Evolutionary conservation across 2,888 invertebrate genomes (phyloP), one percentile per base, ranked within the genome.

Genomic region (Didymodactylos carnosus): DNA sequence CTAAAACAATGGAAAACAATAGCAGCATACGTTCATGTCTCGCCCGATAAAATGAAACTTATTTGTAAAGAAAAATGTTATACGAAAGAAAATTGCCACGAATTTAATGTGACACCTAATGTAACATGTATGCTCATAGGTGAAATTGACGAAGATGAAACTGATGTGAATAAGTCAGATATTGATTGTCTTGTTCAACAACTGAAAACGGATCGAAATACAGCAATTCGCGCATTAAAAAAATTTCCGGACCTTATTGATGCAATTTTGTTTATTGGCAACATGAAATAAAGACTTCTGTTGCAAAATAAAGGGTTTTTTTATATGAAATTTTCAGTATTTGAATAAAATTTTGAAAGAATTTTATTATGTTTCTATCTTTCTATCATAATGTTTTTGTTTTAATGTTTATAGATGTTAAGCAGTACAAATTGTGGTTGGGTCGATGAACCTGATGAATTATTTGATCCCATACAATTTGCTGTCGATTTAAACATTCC

Each of bases 21-120:
- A 19, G 76, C 79, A 11, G 73, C 76, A 71, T 41, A 71, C 19
- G 39, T 79, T 11, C 73, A 76, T 49, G 77, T 80, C 71, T 79
- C 80, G n/a, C 72, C 78, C 10, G 79, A 80, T 75, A 79, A 78
- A 25, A 25, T 80, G 23, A 80, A 79, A 73, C 70, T 80, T 10
- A 80, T 80, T 62, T 77, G 79, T 75, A 80, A 79, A 77, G 80
- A 80, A 6, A 80, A 78, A 72, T 70, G 78, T 14, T 51, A 79
- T 49, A 78, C 73, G 16, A 41, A 39, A 49, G 78, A 78, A 8
- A 78, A 71, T 27, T 77, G 79, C 10, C 43, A 35, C 11, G 77
- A 77, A 35, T 76, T 75, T n/a, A 1, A 16, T 27, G 35, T 79
- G 7, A 73, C 74, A 53, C 75, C 77, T n/a, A 79, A 78, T 71